Evolutionary conservation across 2,797 vertebrate genomes (phyloP).

Genomic region (Leontocebus nigricollis): DNA sequence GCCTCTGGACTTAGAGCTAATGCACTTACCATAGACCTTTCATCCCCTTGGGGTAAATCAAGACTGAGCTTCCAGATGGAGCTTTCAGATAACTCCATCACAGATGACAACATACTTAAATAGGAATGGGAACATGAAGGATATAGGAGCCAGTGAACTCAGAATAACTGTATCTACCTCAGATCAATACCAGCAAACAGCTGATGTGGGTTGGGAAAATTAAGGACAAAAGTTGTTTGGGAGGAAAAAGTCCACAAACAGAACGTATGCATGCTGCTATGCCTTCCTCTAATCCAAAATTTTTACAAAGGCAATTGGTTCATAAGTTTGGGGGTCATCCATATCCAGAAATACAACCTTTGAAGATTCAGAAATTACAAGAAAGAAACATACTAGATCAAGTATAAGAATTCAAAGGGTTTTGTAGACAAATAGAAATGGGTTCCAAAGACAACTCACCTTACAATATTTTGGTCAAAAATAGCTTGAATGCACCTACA

Average conservation of each 20-base stretch:
- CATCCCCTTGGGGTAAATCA: neutral
- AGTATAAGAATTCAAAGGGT: neutral
- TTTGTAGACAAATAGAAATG: neutral
- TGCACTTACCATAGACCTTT: neutral
- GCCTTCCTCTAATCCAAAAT: neutral
- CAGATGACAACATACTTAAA: neutral
- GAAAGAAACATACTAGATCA: neutral
- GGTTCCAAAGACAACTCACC: neutral
- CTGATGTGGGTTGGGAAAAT: neutral
- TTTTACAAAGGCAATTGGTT: neutral
- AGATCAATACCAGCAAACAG: neutral
- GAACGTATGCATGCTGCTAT: neutral
- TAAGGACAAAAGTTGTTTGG: neutral
- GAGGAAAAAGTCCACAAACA: neutral
- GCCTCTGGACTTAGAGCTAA: neutral
- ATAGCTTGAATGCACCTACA: neutral
- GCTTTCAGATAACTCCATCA: neutral
- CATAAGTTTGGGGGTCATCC: neutral
- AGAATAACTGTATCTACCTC: neutral
- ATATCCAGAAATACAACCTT: neutral
- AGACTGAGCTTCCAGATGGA: neutral
- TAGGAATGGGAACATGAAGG: neutral
- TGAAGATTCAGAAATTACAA: neutral
- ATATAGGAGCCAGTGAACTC: neutral
- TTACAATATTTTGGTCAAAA: neutral